Evolutionary conservation across 1,140 invertebrate species (phyloP), one percentile per base, ranked within the genome.

Genomic region (Drosophila sechellia): DNA sequence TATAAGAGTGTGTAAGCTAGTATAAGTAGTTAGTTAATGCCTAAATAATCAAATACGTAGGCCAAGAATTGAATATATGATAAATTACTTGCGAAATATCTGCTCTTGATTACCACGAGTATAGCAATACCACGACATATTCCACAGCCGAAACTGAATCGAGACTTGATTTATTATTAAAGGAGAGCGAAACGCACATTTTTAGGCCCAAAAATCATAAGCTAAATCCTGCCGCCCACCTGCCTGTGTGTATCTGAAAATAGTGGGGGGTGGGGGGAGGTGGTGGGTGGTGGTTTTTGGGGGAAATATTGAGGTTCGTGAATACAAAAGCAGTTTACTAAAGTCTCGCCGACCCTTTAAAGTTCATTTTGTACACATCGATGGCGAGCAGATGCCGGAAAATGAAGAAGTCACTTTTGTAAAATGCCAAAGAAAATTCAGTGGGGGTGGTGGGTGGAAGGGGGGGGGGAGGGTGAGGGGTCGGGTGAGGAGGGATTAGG

Each of bases 311-410:
- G 12, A 22, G 17, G 42, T 45, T 12, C 3, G 43, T 45, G 43
- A 22, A 15, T 31, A 49, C 46, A 27, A 31, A 27, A 49, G 4
- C 13, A 50, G 13, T 34, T 17, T 50, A 34, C 17, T 17, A 50
- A 50, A 27, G 27, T 50, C 27, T 17, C 8, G 37, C 5, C 37
- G 25, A 4, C 27, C 25, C 25, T 34, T 34, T 50, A 34, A 15
- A 50, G n/a, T 27, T 34, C 48, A 12, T 17, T 34, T 27, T 34
- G 45, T 50, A 50, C 27, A 50, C 48, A 50, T 50, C 25, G 48
- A 34, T 49, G 5, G 22, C 45, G 27, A 17, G 17, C 17, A 17
- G 17, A 17, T 31, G 31, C 31, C 6, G 31, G 8, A 31, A 31
- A 31, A 31, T 25, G 8, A 3, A 31, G 4, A 17, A 49, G 48